phyloP scores from a whole-genome alignment of 1,140 invertebrate genomes.

The Zaprionus taronus region DNA sequence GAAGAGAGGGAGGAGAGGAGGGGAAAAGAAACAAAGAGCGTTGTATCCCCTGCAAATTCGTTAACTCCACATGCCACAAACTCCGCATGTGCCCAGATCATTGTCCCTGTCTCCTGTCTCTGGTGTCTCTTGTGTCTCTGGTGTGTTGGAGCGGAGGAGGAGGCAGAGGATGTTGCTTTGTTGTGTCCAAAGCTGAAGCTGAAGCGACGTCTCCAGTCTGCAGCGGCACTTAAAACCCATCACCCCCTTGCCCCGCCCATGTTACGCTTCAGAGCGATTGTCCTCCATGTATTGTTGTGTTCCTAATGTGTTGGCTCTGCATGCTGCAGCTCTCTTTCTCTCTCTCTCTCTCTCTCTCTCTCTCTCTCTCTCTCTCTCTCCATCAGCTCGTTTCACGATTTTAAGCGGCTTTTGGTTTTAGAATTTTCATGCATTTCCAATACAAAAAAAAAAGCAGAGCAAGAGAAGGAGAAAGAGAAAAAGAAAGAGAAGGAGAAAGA shows the following conservation, averaged over 20 bases:
- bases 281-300: constrained; percentile 57
- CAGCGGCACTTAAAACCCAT: constrained; percentile 45
- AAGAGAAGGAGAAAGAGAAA: background rate
- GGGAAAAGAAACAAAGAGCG: constrained; percentile 31
- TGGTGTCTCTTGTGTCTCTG: constrained; percentile 13
- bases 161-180: constrained; percentile 50
- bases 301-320: constrained; percentile 53
- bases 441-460: background rate
- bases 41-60: constrained; percentile 18
- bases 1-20: background rate
- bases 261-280: constrained; percentile 46
- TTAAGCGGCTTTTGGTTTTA: constrained; percentile 53
- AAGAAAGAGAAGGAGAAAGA: background rate
- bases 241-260: constrained; percentile 32
- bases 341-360: background rate
- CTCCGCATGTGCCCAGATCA: constrained; percentile 39
- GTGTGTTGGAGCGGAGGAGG: constrained; percentile 8
- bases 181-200: constrained; percentile 39
- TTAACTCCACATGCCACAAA: constrained; percentile 37
- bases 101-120: constrained; percentile 54
- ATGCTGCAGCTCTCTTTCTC: constrained; percentile 3
- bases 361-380: background rate
- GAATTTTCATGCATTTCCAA: constrained; percentile 3
- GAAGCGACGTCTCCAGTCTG: constrained; percentile 29
- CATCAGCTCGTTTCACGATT: constrained; percentile 45